Conservation (phyloP, 2,797 vertebrate genomes). For the Xyrichtys novacula region DNA sequence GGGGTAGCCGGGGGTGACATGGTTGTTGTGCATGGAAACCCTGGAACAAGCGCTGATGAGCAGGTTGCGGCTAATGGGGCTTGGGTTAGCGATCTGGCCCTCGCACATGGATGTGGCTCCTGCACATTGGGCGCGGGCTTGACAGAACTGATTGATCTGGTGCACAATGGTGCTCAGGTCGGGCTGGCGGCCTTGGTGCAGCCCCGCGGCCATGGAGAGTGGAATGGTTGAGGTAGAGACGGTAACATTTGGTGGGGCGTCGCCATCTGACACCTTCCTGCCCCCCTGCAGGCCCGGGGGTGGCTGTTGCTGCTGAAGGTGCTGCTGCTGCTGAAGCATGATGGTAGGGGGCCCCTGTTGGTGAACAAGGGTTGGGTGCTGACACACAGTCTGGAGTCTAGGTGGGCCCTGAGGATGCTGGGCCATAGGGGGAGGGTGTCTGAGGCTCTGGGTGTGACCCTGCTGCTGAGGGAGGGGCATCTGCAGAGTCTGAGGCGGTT, state of each 20-base stretch:
- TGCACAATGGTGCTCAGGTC: constrained; percentile 99
- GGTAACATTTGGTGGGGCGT: constrained; percentile 98
- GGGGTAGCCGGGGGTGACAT: constrained; percentile 84
- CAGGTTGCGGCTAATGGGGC: constrained; percentile 98
- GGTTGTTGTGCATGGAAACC: constrained; percentile 93
- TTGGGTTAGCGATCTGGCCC: constrained; percentile 99
- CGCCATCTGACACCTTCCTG: constrained; percentile 94
- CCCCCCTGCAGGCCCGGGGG: constrained; percentile 89
- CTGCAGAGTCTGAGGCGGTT: constrained; percentile 84
- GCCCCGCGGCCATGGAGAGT: constrained; percentile 95
- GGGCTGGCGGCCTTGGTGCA: constrained; percentile 93
- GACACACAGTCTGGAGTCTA: constrained; percentile 76
- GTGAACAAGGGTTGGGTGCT: constrained; percentile 85
- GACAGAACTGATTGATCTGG: constrained; percentile 99
- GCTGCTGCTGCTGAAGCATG: constrained; percentile 88
- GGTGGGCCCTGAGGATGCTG: constrained; percentile 83
- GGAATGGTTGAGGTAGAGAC: constrained; percentile 99
- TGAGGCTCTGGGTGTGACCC: constrained; percentile 88
- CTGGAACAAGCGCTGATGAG: constrained; percentile 98
- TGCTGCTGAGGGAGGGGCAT: constrained; percentile 87
- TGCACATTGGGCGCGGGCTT: constrained; percentile 92
- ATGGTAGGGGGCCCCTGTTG: constrained; percentile 88
- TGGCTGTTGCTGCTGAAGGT: constrained; percentile 90
- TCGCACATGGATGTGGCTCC: constrained; percentile 97
- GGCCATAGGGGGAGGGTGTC: constrained; percentile 89